Evolutionary conservation across 1,140 invertebrate genomes (phyloP), one percentile per base, ranked within the genome.

Genomic region (Luehdorfia chinensis): DNA sequence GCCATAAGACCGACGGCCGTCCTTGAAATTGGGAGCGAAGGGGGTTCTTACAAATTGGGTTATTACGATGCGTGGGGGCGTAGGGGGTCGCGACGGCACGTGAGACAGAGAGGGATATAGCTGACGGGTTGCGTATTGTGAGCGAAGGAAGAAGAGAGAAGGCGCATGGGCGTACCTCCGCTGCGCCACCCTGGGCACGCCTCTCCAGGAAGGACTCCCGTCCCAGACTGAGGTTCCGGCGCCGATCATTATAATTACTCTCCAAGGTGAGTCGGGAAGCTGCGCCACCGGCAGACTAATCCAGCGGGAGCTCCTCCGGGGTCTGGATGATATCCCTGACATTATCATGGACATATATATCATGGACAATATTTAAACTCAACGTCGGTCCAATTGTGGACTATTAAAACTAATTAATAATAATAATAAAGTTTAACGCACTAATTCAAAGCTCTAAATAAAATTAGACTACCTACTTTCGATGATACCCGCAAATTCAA

Each of bases 191-290:
- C 78, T 59, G 54, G 78, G 76, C 73, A 80, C 81, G 78, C 81
- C 81, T 80, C 75, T 83, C 70, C 76, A 80, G 78, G 78, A 85
- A 83, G 71, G 62, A 77, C 61, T 74, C 72, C 75, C 75, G 69
- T 63, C 66, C 78, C 77, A 78, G 79, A 71, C 76, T 79, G 65
- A 76, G 78, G 76, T 75, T 85, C 76, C 78, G 81, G 81, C 78
- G 81, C 81, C 81, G 81, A 85, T 83, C 81, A 85, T 85, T 85
- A 85, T 85, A 85, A 85, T 85, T 85, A 85, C 77, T 85, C 81
- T 85, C 78, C 81, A 84, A 85, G 78, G 81, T 84, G 77, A 83
- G 77, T 62, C 66, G 74, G 66, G 78, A 78, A n/a, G n/a, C n/a
- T n/a, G 78, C 73, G 62, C 55, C 65, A 73, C 74, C 71, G 67